Base-by-base conservation (phyloP, 2,888 invertebrate genomes). In the Ferrisia virgata region DNA sequence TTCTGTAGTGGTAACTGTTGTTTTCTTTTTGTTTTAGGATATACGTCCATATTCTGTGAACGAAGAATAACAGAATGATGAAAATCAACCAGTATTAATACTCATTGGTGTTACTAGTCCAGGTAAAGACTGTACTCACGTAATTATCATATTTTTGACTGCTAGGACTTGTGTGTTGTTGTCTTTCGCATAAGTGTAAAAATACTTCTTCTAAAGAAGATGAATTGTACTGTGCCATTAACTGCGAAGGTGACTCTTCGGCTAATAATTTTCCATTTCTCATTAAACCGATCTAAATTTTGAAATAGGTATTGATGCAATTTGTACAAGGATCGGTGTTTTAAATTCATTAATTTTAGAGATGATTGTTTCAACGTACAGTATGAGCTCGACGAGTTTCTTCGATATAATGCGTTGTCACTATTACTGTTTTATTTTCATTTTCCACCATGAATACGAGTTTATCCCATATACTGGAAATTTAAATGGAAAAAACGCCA, bases 341-440 rank as follows among this genome's bases (percentile, higher is more conserved):
- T 43, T n/a, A n/a, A n/a, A n/a, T 9, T 18, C 31, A n/a, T 6
- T 5, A 28, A 78, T 33, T 15, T 18, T 13, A 18, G 9, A n/a
- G 9, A 69, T 18, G 13, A 18, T 79, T 2, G 15, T 33, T 28
- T 31, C 5, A 69, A 87, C 89, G 90, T 90, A 95, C 95, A 89
- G 91, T 92, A 88, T 94, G 91, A 2, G 95, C 95, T 88, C 94
- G 93, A 87, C 93, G 92, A 3, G 96, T 94, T 89, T 97, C 97
- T 88, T 97, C 97, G 85, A 97, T 96, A 88, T 97, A 97, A 89
- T 97, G 97, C 15, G 97, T 97, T 0, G 97, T 97, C 85, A 97
- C 96, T 85, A 97, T 93, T 83, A 97, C 94, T 6, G 97, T 94
- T 85, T 93, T 92, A 39, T 93, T 92, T 76, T 92, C 91, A 86